Evolutionary conservation across 2,113 vertebrate species (phyloP), one percentile per base, ranked within the genome.

Genomic region (Halcyon senegalensis): DNA sequence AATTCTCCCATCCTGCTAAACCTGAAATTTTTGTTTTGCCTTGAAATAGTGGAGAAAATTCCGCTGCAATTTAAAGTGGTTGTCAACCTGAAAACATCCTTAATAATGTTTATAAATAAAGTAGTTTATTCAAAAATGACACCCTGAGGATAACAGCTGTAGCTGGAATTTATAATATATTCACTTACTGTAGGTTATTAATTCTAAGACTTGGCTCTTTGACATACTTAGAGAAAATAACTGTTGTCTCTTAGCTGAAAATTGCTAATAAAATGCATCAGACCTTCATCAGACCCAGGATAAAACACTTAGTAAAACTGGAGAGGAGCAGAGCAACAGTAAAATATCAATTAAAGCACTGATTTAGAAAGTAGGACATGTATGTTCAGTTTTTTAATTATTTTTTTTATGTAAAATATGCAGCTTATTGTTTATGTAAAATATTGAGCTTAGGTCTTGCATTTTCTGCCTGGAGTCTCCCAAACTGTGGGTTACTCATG

Each of bases 1-100:
- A 95, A 92, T 81, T 43, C 84, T 60, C 13, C 16, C 35, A 51
- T 13, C 60, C 23, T 86, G 14, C 10, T 89, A 67, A 78, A 81
- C 39, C 25, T 78, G 80, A 64, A 87, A 75, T 84, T 72, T 68
- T 11, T 60, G 23, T 56, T 18, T 48, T 50, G 53, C 44, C 37
- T 68, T 82, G 48, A 96, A 94, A 87, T 16, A 87, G 20, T 30
- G 27, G 18, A 84, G 51, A 84, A 87, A 96, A 87, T 37, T 82
- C 37, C 31, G 13, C 35, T 87, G 62, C 58, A 30, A 72, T 63
- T 84, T 81, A 81, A 74, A 63, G 68, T 64, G 30, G 37, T 81
- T 89, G 13, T 59, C 48, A 84, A 37, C 25, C 3, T 73, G 41
- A 79, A 90, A 58, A 62, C 8, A 53, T 73, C 27, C 44, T 76